phyloP scores from a whole-genome alignment of 2,888 invertebrate species.

The Phortica okadai region DNA sequence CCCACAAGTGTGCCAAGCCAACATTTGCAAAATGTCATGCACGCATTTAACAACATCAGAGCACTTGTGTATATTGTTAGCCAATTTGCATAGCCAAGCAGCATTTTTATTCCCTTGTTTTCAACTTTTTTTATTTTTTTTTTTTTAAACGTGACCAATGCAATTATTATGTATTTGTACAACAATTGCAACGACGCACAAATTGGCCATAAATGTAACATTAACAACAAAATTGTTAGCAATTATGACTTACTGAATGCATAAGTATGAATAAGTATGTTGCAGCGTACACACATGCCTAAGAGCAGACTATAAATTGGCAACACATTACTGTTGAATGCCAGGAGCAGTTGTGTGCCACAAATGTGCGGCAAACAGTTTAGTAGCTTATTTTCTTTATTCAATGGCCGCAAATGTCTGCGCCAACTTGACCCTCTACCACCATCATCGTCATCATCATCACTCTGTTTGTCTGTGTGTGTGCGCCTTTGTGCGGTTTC shows the following conservation, averaged over 20 bases:
- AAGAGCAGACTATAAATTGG: neutral
- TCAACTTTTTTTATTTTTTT: neutral
- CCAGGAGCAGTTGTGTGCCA: neutral
- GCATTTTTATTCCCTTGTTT: neutral
- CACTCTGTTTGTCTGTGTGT: too few species aligned
- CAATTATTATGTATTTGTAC: neutral
- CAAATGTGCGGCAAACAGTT: neutral
- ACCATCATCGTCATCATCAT: too few species aligned
- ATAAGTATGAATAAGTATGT: neutral
- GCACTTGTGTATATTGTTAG: too few species aligned
- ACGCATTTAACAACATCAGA: too few species aligned
- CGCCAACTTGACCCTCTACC: neutral
- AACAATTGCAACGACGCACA: neutral
- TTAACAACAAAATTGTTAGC: neutral
- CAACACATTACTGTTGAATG: neutral
- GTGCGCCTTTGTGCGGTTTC: neutral
- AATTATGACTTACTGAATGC: neutral
- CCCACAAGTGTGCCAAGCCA: too few species aligned
- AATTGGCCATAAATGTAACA: slow-evolving; percentile 8
- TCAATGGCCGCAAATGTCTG: neutral
- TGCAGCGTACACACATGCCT: neutral
- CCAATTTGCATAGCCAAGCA: too few species aligned
- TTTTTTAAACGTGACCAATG: neutral
- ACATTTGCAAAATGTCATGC: too few species aligned
- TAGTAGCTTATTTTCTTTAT: neutral